Base-by-base conservation (phyloP, 2,113 vertebrate species). In the Myiozetetes cayanensis region DNA sequence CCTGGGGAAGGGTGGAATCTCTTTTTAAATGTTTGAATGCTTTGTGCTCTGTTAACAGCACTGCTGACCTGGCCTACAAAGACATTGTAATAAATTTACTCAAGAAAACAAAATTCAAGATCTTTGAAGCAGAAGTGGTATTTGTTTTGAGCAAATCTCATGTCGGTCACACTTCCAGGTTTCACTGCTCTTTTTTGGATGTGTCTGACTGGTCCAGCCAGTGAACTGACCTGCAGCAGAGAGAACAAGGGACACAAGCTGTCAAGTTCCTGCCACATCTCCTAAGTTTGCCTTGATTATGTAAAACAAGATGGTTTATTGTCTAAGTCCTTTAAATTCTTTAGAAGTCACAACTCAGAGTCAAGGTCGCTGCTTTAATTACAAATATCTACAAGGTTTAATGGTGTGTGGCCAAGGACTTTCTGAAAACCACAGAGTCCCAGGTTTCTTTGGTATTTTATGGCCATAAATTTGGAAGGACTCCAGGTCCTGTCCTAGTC, bases 51-150 rank as follows among this genome's bases (percentile, higher is more conserved):
- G 8, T 24, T 50, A 68, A n/a, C 49, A 56, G 63, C 18, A 19
- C 46, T 83, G 44, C 31, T 71, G 58, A 24, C 39, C 56, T 24
- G 8, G 37, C 21, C 41, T 35, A 33, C 9, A 55, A 53, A 93
- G 14, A n/a, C 7, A 27, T 10, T 7, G 14, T 15, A 46, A 46
- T 43, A 52, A 46, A 49, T 63, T 74, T 49, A 13, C 43, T 73
- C 13, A 62, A 82, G 44, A 39, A 72, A 93, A 76, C 22, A 14
- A 22, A 66, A 83, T n/a, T 73, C 41, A 53, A 41, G 37, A 30
- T 5, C 3, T 88, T 63, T 1, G 0, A 50, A 43, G 23, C 4
- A 35, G 49, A 74, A 80, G 10, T 11, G 6, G 6, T 10, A 35
- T 49, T 66, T 88, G 6, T 70, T 88, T 74, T 25, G 56, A 83